Base-by-base conservation (phyloP, 1,140 invertebrate species). In the Zaprionus vittiger region DNA sequence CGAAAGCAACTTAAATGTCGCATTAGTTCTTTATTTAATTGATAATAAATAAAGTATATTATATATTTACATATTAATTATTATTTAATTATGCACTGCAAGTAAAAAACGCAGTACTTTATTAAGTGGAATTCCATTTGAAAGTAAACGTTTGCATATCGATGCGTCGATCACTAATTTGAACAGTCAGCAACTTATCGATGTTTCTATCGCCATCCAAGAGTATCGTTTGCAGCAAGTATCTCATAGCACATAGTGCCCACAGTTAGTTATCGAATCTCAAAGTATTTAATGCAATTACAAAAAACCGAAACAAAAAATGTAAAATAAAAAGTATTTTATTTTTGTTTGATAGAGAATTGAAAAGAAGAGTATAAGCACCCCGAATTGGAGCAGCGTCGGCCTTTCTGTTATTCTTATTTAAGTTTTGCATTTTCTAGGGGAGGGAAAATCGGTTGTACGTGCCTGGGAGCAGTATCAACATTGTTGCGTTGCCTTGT, bases 401-500 rank as follows among this genome's bases (percentile, higher is more conserved):
- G 15, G n/a, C 15, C 20, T 5, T 9, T 6, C 9, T 47, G n/a
- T 47, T 47, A 24, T 22, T 52, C 17, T 24, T 12, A 52, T 52
- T 52, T 20, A 20, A 52, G 47, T 52, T 47, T 52, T 52, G 47
- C 20, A 52, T 52, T 52, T 52, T 52, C 20, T 24, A 24, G 2
- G 47, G 20, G 11, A 4, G 17, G 47, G 12, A 14, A 14, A 24
- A 52, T 52, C 47, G 47, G 20, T 2, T 52, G 41, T n/a, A 44
- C 5, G 41, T 44, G n/a, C 41, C 41, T 17, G 1, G 41, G 6
- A 47, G n/a, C n/a, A 17, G 7, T 2, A 17, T n/a, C 41, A 47
- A 3, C 41, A 47, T n/a, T 17, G 41, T 47, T 47, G 7, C 41
- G 41, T n/a, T 47, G 41, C 41, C 41, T 41, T 5, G 15, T 5